Percentiles rank a stretch among this genome's conserved stretches.
phyloP scores from a whole-genome alignment of 1,140 invertebrate genomes.

The Leptinotarsa texana region DNA sequence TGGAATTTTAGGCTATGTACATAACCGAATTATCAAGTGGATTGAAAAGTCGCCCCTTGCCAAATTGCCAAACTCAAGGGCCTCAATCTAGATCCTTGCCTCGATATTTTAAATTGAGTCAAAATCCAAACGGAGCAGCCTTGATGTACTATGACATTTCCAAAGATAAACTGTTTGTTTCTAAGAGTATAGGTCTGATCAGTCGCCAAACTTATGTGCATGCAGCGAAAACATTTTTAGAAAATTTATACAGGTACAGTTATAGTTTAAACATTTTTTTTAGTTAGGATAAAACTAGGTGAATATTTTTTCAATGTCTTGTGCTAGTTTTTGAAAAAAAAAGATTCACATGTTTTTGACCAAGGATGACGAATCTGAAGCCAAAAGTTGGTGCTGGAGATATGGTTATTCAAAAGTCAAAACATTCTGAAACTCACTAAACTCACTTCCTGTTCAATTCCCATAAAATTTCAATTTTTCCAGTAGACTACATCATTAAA shows the following conservation, averaged over 20 bases:
- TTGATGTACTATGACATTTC: constrained; percentile 89
- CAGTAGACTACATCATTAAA: no score
- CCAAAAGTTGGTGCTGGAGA: no score
- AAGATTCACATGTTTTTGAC: no score
- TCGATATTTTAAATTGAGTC: constrained; percentile 84
- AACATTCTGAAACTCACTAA: no score
- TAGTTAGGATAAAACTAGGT: no score
- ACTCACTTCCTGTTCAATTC: no score
- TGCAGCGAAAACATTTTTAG: constrained; percentile 82
- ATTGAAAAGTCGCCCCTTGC: constrained; percentile 63
- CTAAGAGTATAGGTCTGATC: constrained; percentile 92
- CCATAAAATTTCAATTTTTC: no score
- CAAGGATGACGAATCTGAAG: no score
- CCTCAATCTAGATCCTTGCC: constrained; percentile 77
- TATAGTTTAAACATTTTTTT: neutral
- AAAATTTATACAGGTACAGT: constrained; percentile 80
- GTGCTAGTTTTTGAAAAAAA: no score
- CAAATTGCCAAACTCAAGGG: constrained; percentile 59
- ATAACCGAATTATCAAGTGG: constrained; percentile 85
- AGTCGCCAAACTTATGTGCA: constrained; percentile 88
- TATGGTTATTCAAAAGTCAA: no score
- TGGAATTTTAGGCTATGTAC: constrained; percentile 77
- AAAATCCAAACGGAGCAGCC: constrained; percentile 71
- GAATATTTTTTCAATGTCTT: no score
- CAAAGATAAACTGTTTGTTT: constrained; percentile 91